Evolutionary conservation across 2,797 vertebrate species (phyloP), one percentile per base, ranked within the genome.

Genomic region (Melanotaenia trifasciata): DNA sequence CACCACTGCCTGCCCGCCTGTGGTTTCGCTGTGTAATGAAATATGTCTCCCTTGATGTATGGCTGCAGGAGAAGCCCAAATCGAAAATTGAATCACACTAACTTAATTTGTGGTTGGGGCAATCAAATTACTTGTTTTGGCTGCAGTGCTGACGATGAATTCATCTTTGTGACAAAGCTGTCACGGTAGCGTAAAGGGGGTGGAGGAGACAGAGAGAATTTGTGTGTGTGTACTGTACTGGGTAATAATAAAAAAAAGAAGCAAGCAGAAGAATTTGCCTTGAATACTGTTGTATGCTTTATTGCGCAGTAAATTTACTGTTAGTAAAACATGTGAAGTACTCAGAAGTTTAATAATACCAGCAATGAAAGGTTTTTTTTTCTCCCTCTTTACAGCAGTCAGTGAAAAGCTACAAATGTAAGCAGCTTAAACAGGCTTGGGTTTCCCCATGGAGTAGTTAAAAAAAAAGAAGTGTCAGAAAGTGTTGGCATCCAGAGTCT

Each of bases 111-210:
- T 93, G 93, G 94, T 94, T 75, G 89, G 88, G 92, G 92, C 94
- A 94, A 95, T 95, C 94, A 95, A 95, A 95, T 95, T 94, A 96
- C 94, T 94, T 95, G 94, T 94, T 95, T 94, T 94, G 94, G 94
- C 94, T 93, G 92, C 90, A 86, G 90, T 80, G 92, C 91, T 90
- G 94, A 93, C 90, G 87, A 95, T 93, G 90, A 95, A 95, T 95
- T 95, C 93, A 94, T 95, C 94, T 95, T 95, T 94, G 94, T 95
- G 93, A 93, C 90, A 90, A 91, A 93, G 86, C 93, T 94, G 94
- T 95, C 94, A 94, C 60, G 54, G 80, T 70, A 38, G 77, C 61
- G 63, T 87, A 84, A 87, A 89, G 81, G 74, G 72, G 83, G 82
- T 54, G 51, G 74, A 67, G 86, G 81, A 86, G 80, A 83, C 67